These are phyloP conservation scores for Charanyca ferruginea DNA, from an alignment of 2,888 invertebrate species.

Conservation along the genomic window DNA sequence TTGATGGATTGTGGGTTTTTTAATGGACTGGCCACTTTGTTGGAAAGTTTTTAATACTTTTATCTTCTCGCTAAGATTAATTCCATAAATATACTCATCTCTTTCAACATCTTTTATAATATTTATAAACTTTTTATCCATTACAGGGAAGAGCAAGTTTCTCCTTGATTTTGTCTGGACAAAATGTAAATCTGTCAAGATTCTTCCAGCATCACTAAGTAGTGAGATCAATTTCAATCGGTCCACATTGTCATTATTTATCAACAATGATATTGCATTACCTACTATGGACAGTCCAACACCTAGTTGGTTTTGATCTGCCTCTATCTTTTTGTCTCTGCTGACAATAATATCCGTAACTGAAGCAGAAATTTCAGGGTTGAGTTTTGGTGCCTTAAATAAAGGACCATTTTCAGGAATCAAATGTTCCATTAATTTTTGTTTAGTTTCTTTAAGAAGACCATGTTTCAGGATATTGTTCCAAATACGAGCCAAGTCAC, in stretches of 20 bases:
- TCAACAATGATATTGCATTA: background rate
- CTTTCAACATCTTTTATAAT: too few relatives aligned
- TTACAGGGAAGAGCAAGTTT: too few relatives aligned
- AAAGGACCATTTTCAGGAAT: background rate
- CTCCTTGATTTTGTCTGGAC: constrained; percentile 1
- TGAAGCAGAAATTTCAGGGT: background rate
- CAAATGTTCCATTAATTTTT: constrained; percentile 6
- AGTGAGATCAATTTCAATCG: background rate
- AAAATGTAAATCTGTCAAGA: background rate
- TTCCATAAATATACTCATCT: background rate
- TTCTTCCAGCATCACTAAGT: constrained; percentile 2
- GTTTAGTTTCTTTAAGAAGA: background rate
- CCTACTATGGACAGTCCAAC: too few relatives aligned
- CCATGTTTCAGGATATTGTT: background rate
- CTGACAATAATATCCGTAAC: background rate
- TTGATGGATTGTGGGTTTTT: constrained; percentile 2
- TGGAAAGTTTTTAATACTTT: background rate
- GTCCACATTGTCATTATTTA: background rate
- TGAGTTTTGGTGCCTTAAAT: background rate
- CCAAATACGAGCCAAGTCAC: background rate
- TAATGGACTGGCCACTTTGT: background rate
- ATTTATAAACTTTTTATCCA: too few relatives aligned
- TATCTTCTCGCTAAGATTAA: too few relatives aligned
- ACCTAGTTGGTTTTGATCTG: background rate
- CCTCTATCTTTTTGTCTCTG: background rate